These are phyloP conservation scores for Empis livida DNA, from an alignment of 2,888 invertebrate species.

Conservation along the genomic window DNA sequence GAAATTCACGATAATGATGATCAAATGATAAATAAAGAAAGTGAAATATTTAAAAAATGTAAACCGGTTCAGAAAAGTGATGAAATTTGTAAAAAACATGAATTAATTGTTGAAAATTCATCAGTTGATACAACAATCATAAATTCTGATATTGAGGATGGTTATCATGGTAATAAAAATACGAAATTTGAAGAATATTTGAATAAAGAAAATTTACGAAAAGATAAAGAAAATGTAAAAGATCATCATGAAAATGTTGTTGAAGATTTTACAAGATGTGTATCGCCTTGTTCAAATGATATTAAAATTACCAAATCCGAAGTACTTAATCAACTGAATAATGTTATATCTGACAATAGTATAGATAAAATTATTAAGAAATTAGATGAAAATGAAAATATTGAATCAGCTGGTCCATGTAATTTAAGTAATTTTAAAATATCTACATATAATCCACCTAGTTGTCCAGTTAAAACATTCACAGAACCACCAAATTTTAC, in stretches of 20 bases:
- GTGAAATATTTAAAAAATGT: no score
- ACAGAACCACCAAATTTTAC: slow-evolving; percentile 5
- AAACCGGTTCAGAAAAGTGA: no score
- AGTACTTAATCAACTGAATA: slow-evolving; percentile 25
- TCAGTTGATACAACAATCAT: slow-evolving; percentile 8
- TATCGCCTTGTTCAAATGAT: background rate
- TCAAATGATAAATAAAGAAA: no score
- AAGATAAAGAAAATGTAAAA: slow-evolving; percentile 6
- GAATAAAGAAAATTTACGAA: slow-evolving; percentile 2
- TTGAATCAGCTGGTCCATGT: slow-evolving; percentile 26
- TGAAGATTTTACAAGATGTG: background rate
- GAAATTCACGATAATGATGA: background rate
- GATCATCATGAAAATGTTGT: background rate
- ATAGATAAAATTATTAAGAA: slow-evolving; percentile 23
- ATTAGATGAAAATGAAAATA: slow-evolving; percentile 15
- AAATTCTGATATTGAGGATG: slow-evolving; percentile 20
- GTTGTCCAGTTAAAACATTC: slow-evolving; percentile 1
- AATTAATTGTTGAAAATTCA: background rate
- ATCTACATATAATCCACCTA: slow-evolving; percentile 11
- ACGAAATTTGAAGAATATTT: background rate
- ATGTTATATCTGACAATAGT: slow-evolving; percentile 24
- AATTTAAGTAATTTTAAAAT: slow-evolving; percentile 28
- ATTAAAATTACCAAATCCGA: slow-evolving; percentile 11
- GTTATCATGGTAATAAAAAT: slow-evolving; percentile 13
- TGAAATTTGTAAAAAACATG: no score